Evolutionary conservation across 2,888 invertebrate species (phyloP).

Genomic region (Watsonalla cultraria): DNA sequence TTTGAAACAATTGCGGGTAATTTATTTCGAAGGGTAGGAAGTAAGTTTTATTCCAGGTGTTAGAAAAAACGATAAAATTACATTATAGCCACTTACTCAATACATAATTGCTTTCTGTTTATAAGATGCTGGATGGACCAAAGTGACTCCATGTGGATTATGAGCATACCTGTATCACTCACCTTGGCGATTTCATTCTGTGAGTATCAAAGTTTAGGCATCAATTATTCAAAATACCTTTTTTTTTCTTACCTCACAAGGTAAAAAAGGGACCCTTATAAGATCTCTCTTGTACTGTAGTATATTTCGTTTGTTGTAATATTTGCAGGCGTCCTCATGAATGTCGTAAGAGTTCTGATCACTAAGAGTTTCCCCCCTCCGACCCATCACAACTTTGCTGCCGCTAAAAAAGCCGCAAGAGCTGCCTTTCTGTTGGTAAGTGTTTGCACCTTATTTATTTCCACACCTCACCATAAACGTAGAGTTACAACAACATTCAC

Average conservation of each 20-base stretch:
- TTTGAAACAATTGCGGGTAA: too few relatives aligned
- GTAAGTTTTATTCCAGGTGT: too few relatives aligned
- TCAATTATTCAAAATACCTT: too few relatives aligned
- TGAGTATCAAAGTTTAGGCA: not conserved
- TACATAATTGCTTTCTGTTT: not conserved
- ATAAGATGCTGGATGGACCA: not conserved
- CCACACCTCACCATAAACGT: too few relatives aligned
- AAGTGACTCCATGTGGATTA: conserved; percentile 4
- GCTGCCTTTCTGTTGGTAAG: conserved; percentile 84
- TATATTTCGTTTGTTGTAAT: not conserved
- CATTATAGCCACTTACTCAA: too few relatives aligned
- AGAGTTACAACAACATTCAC: too few relatives aligned
- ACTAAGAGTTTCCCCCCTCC: conserved; percentile 82
- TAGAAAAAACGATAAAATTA: too few relatives aligned
- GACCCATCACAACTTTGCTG: conserved; percentile 77
- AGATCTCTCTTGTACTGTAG: too few relatives aligned
- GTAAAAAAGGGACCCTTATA: too few relatives aligned
- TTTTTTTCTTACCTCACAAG: too few relatives aligned
- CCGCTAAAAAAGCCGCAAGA: conserved; percentile 82
- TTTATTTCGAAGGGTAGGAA: too few relatives aligned
- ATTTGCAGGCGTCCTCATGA: conserved; percentile 80
- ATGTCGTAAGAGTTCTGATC: conserved; percentile 81
- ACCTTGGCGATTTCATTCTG: too few relatives aligned
- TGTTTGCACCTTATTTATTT: not conserved
- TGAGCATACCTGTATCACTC: not conserved